A percentile compares a stretch with the other conserved stretches of the same genome.
Evolutionary conservation across 2,113 vertebrate species (phyloP).

Genomic region (Tragelaphus strepsiceros): DNA sequence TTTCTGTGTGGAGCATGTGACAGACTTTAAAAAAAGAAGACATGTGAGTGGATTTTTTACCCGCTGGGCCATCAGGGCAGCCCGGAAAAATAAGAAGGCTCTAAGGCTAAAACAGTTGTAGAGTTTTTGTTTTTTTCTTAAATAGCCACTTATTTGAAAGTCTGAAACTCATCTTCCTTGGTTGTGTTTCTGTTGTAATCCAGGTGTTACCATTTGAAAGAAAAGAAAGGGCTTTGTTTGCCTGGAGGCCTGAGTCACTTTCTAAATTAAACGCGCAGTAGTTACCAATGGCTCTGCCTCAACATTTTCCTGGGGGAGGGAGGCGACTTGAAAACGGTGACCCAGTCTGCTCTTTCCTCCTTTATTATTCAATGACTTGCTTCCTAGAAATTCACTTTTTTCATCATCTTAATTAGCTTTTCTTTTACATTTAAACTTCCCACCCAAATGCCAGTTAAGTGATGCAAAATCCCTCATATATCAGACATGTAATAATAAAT

Average conservation of each 20-base stretch:
- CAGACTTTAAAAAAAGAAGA: slow-evolving; percentile 24
- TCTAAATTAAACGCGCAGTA: background rate
- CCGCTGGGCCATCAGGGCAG: background rate
- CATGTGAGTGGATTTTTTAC: background rate
- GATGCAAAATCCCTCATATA: background rate
- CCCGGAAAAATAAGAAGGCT: background rate
- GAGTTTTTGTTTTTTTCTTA: background rate
- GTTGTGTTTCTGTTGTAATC: background rate
- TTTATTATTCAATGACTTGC: background rate
- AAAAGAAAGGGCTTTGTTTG: slow-evolving; percentile 43
- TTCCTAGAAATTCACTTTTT: background rate
- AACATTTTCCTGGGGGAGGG: background rate
- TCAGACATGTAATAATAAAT: background rate
- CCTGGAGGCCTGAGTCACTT: slow-evolving; percentile 19
- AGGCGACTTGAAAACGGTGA: background rate
- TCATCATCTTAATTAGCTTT: background rate
- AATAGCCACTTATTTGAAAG: slow-evolving; percentile 42
- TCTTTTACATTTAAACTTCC: background rate
- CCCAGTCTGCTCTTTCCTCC: background rate
- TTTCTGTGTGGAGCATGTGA: slow-evolving; percentile 33
- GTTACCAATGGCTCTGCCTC: background rate
- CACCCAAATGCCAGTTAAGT: background rate
- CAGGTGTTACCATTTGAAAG: slow-evolving; percentile 33
- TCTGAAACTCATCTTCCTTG: background rate
- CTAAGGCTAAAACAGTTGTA: slow-evolving; percentile 3